Conservation (phyloP, 30 jellyfish, hydroid and myxozoan genomes). For the Haliclystus octoradiatus region DNA sequence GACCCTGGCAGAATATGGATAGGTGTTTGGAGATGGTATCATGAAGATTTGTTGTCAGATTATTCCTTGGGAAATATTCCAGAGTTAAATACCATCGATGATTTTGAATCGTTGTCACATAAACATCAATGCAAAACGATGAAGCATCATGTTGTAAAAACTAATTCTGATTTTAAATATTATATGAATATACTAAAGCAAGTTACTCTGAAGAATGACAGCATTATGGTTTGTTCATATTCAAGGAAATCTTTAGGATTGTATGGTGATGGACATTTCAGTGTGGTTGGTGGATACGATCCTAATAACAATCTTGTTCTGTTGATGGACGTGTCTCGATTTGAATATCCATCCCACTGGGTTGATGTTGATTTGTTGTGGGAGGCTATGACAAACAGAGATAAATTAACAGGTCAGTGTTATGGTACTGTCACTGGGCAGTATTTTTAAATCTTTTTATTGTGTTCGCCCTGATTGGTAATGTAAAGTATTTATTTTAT, state of each 20-base stretch:
- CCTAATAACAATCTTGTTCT: constrained; percentile 5
- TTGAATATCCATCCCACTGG: constrained; percentile 18
- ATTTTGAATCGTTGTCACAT: neutral
- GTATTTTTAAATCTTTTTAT: no score
- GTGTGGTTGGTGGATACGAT: constrained; percentile 22
- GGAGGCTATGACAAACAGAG: neutral
- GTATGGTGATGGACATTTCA: constrained; percentile 19
- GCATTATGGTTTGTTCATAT: constrained; percentile 1
- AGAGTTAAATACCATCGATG: constrained; percentile 2
- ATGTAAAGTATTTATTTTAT: no score
- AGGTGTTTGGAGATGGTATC: constrained; percentile 20
- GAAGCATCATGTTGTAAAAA: constrained; percentile 1
- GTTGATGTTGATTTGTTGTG: neutral
- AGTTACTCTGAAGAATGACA: constrained; percentile 1
- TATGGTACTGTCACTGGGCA: no score
- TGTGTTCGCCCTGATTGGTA: no score
- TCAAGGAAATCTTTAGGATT: neutral
- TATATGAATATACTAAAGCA: neutral
- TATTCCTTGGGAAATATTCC: neutral
- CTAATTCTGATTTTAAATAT: constrained; percentile 2
- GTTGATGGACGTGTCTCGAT: constrained; percentile 20
- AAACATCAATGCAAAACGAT: neutral
- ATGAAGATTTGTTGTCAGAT: constrained; percentile 4
- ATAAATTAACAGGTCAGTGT: neutral
- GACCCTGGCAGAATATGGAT: constrained; percentile 22